Evolutionary conservation across 2,113 vertebrate species (phyloP), one percentile per base, ranked within the genome.

Genomic region (Todiramphus saurophagus): DNA sequence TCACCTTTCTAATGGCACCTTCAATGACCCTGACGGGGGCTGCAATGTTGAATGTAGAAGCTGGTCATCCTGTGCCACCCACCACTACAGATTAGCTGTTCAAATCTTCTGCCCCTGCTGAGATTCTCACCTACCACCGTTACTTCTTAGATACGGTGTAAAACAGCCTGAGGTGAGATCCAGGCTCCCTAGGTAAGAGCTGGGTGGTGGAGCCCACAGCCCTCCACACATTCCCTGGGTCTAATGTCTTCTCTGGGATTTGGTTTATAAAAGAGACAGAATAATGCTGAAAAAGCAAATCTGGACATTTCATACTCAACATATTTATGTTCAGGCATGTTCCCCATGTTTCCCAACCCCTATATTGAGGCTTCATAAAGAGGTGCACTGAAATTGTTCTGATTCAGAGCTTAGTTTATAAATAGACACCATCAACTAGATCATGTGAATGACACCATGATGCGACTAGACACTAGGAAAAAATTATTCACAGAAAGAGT

Each of bases 301-400:
- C 23, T 68, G 63, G 37, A 9, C 17, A 28, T 5, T 55, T 39
- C 28, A 2, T 17, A 27, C 2, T 13, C 4, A 37, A 56, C 28
- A 24, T 28, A 20, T 28, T 70, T 44, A 5, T 17, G 24, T 58
- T 81, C 51, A 70, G 27, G 25, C 44, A 1, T 4, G 6, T 41
- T 77, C 53, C 31, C 23, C n/a, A n/a, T n/a, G n/a, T n/a, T n/a
- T n/a, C n/a, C 37, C 62, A n/a, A 2, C 19, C 17, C 14, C 15
- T 28, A 1, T 11, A n/a, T 11, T 2, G 1, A 35, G 23, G n/a
- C 19, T 63, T 48, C 44, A 66, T 56, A 31, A 0, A 62, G 41
- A 74, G 33, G 4, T 43, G 21, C 4, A 12, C 16, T 64, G 56
- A 69, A 81, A 51, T 8, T 30, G 8, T 56, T 27, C 62, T 85